Conservation (phyloP, 2,113 vertebrate species). For the Platysteira castanea region DNA sequence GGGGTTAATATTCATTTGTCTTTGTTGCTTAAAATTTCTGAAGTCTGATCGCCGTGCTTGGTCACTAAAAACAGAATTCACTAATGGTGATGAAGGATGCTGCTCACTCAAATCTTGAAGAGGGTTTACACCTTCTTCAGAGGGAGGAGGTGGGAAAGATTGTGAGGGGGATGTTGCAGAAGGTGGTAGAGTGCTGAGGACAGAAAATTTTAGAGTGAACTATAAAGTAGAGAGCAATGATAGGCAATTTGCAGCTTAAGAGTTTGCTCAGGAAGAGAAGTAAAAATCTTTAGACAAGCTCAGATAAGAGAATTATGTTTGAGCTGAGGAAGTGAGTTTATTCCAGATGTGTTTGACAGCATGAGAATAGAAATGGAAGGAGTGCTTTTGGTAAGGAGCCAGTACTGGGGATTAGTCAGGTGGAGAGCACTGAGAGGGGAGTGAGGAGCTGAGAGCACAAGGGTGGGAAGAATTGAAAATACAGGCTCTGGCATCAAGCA, state of each 20-base stretch:
- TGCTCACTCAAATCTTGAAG: neutral
- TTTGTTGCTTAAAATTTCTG: neutral
- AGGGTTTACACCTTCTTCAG: neutral
- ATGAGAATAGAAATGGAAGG: conserved; percentile 63
- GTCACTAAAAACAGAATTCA: neutral
- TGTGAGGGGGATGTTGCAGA: neutral
- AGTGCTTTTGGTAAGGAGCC: conserved; percentile 53
- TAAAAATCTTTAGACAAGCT: conserved; percentile 37
- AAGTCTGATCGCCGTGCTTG: neutral
- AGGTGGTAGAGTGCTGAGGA: neutral
- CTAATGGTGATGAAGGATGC: neutral
- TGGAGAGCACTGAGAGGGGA: conserved; percentile 49
- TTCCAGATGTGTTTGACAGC: conserved; percentile 67
- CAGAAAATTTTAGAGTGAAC: neutral
- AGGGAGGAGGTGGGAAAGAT: neutral
- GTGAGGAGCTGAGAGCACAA: conserved; percentile 37
- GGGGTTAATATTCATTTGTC: neutral
- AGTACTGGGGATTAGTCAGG: conserved; percentile 63
- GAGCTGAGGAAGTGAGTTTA: conserved; percentile 51
- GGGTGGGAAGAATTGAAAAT: conserved; percentile 59
- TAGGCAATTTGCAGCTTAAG: neutral
- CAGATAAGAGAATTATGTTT: conserved; percentile 52
- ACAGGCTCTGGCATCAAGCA: conserved; percentile 53
- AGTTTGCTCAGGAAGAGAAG: neutral
- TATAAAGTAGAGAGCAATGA: neutral